phyloP scores from a whole-genome alignment of 1,140 invertebrate species.

The Gonioctena quinquepunctata region DNA sequence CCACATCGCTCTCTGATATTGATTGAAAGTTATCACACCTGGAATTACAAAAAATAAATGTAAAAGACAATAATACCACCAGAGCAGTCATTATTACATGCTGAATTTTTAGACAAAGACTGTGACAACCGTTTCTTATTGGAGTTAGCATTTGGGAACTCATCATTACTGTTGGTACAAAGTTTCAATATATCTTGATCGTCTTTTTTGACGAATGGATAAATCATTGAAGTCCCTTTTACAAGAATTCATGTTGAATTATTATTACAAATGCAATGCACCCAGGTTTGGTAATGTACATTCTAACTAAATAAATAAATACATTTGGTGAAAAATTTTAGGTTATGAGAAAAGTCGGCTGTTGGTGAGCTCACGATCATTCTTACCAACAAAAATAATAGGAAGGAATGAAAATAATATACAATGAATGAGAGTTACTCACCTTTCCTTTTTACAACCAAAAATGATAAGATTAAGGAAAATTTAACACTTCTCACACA shows the following conservation, averaged over 20 bases:
- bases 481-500: background rate
- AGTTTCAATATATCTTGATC: background rate
- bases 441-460: background rate
- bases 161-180: background rate
- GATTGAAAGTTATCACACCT: background rate
- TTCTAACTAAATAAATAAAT: background rate
- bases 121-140: background rate
- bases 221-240: background rate
- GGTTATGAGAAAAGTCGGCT: background rate
- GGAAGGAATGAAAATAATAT: background rate
- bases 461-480: background rate
- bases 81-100: background rate
- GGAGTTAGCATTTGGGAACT: background rate
- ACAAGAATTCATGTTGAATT: background rate
- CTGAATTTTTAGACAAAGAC: background rate
- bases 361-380: background rate
- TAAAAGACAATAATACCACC: too few relatives aligned
- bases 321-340: background rate
- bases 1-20: background rate
- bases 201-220: background rate
- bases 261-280: background rate
- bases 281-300: background rate
- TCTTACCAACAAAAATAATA: background rate
- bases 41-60: too few relatives aligned
- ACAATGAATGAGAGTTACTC: background rate